phyloP scores from a whole-genome alignment of 2,888 invertebrate species.

The Dorcus hopei region DNA sequence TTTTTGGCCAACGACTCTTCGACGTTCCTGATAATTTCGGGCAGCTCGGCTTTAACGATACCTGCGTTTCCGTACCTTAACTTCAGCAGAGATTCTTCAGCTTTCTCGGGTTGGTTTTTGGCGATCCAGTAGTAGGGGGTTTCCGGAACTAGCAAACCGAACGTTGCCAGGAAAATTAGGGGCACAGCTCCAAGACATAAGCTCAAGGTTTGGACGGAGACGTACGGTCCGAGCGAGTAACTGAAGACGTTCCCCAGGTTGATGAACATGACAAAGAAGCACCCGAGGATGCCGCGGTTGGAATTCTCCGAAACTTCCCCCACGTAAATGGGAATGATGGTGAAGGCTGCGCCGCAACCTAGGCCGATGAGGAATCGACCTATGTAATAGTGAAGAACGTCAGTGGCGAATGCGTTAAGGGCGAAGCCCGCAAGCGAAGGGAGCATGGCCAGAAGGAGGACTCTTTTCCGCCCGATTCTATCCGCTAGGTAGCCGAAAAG shows the following conservation, averaged over 20 bases:
- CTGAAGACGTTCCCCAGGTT: slow-evolving; percentile 63
- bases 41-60: slow-evolving; percentile 62
- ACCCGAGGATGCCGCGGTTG: slow-evolving; percentile 75
- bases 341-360: slow-evolving; percentile 62
- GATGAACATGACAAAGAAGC: slow-evolving; percentile 65
- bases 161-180: slow-evolving; percentile 49
- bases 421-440: slow-evolving; percentile 57
- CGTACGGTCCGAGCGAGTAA: slow-evolving; percentile 67
- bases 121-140: slow-evolving; percentile 67
- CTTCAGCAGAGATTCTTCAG: slow-evolving; percentile 61
- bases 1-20: slow-evolving; percentile 33
- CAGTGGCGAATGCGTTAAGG: slow-evolving; percentile 16
- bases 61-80: slow-evolving; percentile 62
- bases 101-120: slow-evolving; percentile 58
- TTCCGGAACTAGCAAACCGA: slow-evolving; percentile 75
- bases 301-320: slow-evolving; percentile 80
- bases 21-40: slow-evolving; percentile 39
- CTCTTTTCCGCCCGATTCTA: slow-evolving; percentile 61
- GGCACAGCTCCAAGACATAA: slow-evolving; percentile 59
- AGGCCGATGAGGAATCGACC: slow-evolving; percentile 20
- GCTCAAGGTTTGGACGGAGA: slow-evolving; percentile 61
- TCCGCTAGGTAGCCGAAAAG: slow-evolving; percentile 62
- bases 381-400: slow-evolving; percentile 12
- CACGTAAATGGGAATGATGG: slow-evolving; percentile 77
- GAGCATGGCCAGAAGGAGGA: slow-evolving; percentile 60